Evolutionary conservation across 2,797 vertebrate species (phyloP), one percentile per base, ranked within the genome.

Genomic region (Sylvia borin): DNA sequence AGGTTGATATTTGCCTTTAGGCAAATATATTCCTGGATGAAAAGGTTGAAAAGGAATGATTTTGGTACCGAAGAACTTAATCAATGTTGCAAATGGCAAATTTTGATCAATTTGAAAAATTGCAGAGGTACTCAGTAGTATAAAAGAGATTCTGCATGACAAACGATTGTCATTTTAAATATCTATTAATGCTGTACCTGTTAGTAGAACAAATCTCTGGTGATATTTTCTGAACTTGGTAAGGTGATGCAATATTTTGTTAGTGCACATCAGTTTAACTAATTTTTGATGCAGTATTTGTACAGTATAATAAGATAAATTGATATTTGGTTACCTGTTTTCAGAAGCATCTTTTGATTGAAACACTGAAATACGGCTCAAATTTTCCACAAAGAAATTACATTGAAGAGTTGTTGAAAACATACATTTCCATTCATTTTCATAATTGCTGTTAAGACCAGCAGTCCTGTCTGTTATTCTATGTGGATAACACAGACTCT

Each of bases 51-150:
- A 77, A 83, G 34, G 71, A 97, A 97, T 64, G 12, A 76, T 94
- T 97, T 96, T 95, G 65, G 78, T 90, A 89, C 27, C 32, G 77
- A 94, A 95, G 87, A 96, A 95, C 57, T 95, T 92, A 92, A 93
- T 95, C 92, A 95, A 31, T 92, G 85, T 68, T 95, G n/a, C 34
- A 93, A 95, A 90, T 94, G 62, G 95, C 86, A 97, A 95, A 66
- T 93, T 97, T 96, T 96, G 97, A 97, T 97, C 95, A 96, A 92
- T 82, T 82, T 97, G 92, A 97, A 96, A 95, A 96, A 96, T 93
- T 83, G 43, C 55, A 94, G 70, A 95, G 72, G 40, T 93, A 83
- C 92, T 16, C 48, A 83, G 86, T 79, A 90, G 42, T 85, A 94
- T 85, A 88, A 95, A 96, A 96, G 74, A 95, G 76, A 83, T 96